Conservation (phyloP, 2,113 vertebrate species). For the Trematomus loennbergii region DNA sequence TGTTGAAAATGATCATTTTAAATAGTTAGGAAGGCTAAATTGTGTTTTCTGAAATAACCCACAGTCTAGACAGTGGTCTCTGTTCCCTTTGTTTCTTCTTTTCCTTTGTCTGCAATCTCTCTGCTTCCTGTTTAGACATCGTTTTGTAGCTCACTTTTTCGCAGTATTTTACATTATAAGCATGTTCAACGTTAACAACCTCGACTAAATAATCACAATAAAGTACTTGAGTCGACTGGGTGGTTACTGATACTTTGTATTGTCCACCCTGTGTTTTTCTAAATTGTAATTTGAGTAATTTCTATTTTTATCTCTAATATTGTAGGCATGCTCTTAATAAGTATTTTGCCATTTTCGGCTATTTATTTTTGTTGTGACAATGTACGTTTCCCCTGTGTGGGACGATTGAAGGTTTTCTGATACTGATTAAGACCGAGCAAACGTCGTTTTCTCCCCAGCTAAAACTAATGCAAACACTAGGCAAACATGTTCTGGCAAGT, state of each 20-base stretch:
- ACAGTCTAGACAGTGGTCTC: slow-evolving; percentile 67
- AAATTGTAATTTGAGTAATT: no score
- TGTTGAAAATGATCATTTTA: not conserved
- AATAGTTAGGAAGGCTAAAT: not conserved
- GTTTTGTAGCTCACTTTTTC: slow-evolving; percentile 29
- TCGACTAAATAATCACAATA: slow-evolving; percentile 55
- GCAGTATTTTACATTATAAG: slow-evolving; percentile 3
- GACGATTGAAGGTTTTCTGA: no score
- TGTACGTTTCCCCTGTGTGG: no score
- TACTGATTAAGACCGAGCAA: slow-evolving; percentile 21
- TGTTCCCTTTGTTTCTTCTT: slow-evolving; percentile 79
- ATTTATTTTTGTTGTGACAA: no score
- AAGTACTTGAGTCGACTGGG: slow-evolving; percentile 36
- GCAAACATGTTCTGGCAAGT: not conserved
- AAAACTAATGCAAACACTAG: slow-evolving; percentile 21
- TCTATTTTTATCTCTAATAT: no score
- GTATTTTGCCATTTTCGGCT: no score
- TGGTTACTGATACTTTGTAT: slow-evolving; percentile 5
- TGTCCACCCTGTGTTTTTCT: no score
- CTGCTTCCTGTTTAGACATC: slow-evolving; percentile 77
- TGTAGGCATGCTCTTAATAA: no score
- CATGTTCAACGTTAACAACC: slow-evolving; percentile 14
- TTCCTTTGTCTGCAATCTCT: slow-evolving; percentile 79
- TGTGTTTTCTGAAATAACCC: slow-evolving; percentile 44
- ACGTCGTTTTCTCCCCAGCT: not conserved